Evolutionary conservation across 2,888 invertebrate genomes (phyloP), one percentile per base, ranked within the genome.

Genomic region (Philonicus albiceps): DNA sequence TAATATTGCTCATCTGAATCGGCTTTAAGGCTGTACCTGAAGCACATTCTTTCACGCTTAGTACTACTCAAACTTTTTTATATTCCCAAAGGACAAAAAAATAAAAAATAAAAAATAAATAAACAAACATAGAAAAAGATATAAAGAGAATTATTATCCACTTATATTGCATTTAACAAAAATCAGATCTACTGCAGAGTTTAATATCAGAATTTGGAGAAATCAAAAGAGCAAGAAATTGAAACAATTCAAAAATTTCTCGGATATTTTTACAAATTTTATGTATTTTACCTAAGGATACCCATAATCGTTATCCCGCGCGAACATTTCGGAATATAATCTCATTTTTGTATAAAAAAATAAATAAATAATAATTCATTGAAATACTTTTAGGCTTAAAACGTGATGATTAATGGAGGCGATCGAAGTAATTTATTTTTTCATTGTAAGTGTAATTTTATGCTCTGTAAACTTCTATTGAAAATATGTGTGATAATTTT

Each of bases 401-500:
- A 64, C 80, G 74, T 37, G 74, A 74, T 64, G 64, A 64, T 64
- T 64, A 22, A 53, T 64, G 64, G 27, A 76, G 40, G 76, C 37
- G 40, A 76, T 40, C 34, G n/a, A 43, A 55, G 34, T 64, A 81
- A 81, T 81, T 81, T 81, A 81, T 81, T 55, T 81, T 81, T 81
- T 81, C 81, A 81, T 55, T 81, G 64, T 81, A 81, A 55, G 30
- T 81, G 81, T 81, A 81, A 64, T 81, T 55, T 81, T 55, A 81
- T 55, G 64, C 81, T 81, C 81, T 81, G 81, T 81, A 81, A 81
- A 53, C 30, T 81, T 81, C 34, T 27, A 31, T 81, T 81, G 30
- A 81, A 49, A 81, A 81, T 81, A 22, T 64, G 81, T 55, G 81
- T 81, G 81, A 81, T 81, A 81, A 22, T 81, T 80, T 81, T 81